Conservation (phyloP, 2,113 vertebrate species). For the Panthera leo region DNA sequence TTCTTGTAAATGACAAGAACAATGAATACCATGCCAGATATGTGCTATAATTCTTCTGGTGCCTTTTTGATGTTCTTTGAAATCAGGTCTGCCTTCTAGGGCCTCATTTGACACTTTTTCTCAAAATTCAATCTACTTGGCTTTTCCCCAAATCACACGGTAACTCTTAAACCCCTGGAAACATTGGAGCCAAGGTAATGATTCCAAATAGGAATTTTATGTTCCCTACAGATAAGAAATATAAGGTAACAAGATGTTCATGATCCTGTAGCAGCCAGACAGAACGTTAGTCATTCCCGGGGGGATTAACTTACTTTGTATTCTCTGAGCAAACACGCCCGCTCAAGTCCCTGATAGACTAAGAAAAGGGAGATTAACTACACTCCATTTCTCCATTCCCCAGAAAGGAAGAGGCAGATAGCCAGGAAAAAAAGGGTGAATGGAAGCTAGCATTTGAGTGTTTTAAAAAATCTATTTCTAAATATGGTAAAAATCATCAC, state of each 20-base stretch:
- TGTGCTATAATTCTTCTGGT: background rate
- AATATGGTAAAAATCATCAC: background rate
- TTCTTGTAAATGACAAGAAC: background rate
- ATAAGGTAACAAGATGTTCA: conserved; percentile 13
- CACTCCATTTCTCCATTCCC: background rate
- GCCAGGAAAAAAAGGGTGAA: background rate
- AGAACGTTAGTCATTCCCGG: conserved; percentile 18
- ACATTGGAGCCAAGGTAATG: background rate
- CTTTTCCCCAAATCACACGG: background rate
- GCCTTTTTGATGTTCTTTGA: background rate
- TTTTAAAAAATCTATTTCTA: background rate
- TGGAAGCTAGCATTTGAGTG: background rate
- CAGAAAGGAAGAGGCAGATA: background rate
- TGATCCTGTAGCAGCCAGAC: background rate
- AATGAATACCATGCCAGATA: background rate
- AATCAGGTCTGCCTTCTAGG: background rate
- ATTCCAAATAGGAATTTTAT: conserved; percentile 24
- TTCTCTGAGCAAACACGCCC: conserved; percentile 39
- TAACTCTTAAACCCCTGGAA: background rate
- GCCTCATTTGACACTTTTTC: background rate
- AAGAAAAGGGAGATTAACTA: conserved; percentile 36
- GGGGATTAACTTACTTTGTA: background rate
- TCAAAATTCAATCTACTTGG: conserved; percentile 7
- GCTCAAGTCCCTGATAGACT: background rate
- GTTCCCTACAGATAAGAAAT: conserved; percentile 39